Percentiles rank a stretch among this genome's conserved stretches.
Evolutionary conservation across 2,888 invertebrate genomes (phyloP).

Genomic region (Malthinus seriepunctatus): DNA sequence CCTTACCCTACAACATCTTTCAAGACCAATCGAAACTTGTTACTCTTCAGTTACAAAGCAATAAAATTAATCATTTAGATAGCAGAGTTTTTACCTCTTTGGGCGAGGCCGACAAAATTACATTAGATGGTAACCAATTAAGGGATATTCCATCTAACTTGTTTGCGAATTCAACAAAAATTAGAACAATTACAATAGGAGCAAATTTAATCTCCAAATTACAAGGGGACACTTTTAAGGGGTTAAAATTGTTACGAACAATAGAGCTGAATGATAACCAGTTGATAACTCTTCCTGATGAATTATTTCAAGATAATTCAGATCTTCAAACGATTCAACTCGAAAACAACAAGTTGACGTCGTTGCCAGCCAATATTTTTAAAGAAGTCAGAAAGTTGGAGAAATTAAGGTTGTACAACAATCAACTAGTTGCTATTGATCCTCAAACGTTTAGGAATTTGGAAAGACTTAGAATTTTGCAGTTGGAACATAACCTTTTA

Average conservation of each 20-base stretch:
- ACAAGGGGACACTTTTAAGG: constrained; percentile 2
- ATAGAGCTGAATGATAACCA: constrained; percentile 6
- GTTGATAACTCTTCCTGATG: background rate
- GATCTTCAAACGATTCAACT: constrained; percentile 3
- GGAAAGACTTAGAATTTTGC: background rate
- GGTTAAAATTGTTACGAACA: constrained; percentile 5
- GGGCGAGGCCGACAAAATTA: no score
- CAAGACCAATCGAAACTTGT: background rate
- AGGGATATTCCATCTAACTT: background rate
- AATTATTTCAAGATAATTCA: constrained; percentile 2
- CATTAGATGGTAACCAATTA: no score
- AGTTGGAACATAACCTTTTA: background rate
- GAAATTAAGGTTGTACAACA: constrained; percentile 4
- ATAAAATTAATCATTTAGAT: constrained; percentile 1
- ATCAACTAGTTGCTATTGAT: constrained; percentile 2
- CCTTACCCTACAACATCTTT: constrained; percentile 3
- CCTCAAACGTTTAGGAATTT: background rate
- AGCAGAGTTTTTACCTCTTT: background rate
- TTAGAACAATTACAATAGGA: background rate
- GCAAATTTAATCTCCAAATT: constrained; percentile 4
- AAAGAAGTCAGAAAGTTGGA: background rate
- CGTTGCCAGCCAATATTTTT: constrained; percentile 1
- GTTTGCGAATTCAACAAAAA: background rate
- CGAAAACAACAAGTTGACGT: background rate
- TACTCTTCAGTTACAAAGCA: constrained; percentile 2